These are phyloP conservation scores for Anolis sagrei DNA, from an alignment of 2,113 vertebrate genomes.

Conservation along the genomic window DNA sequence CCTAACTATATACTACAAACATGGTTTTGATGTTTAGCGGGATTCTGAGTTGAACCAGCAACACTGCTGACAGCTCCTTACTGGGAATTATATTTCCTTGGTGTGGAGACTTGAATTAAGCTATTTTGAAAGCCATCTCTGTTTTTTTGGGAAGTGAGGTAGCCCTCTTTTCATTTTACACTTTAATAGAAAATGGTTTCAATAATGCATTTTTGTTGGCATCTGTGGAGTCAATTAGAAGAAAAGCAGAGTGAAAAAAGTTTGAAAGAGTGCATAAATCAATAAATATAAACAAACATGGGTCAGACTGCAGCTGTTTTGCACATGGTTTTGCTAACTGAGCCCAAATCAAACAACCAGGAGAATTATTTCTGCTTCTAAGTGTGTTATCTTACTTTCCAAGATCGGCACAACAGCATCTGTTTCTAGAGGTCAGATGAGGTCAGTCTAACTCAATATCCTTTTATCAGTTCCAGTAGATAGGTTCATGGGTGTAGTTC, in stretches of 20 bases:
- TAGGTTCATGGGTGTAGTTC: not conserved
- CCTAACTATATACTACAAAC: slow-evolving; percentile 29
- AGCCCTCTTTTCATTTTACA: too few relatives aligned
- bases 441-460: not conserved
- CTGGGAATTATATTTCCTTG: not conserved
- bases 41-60: slow-evolving; percentile 27
- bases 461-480: not conserved
- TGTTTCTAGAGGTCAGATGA: not conserved
- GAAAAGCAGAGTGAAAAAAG: not conserved
- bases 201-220: not conserved
- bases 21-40: slow-evolving; percentile 25
- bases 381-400: not conserved
- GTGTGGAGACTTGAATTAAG: not conserved
- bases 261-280: not conserved
- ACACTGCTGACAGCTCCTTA: slow-evolving; percentile 32
- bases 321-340: not conserved
- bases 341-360: not conserved
- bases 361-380: not conserved
- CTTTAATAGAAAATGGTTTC: not conserved
- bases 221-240: not conserved
- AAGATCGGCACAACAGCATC: not conserved
- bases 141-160: not conserved
- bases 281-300: not conserved
- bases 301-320: not conserved
- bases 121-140: slow-evolving; percentile 23